Percentiles rank a stretch among this genome's conserved stretches.
Evolutionary conservation across 1,140 invertebrate genomes (phyloP).

Genomic region (Ladona fulva): DNA sequence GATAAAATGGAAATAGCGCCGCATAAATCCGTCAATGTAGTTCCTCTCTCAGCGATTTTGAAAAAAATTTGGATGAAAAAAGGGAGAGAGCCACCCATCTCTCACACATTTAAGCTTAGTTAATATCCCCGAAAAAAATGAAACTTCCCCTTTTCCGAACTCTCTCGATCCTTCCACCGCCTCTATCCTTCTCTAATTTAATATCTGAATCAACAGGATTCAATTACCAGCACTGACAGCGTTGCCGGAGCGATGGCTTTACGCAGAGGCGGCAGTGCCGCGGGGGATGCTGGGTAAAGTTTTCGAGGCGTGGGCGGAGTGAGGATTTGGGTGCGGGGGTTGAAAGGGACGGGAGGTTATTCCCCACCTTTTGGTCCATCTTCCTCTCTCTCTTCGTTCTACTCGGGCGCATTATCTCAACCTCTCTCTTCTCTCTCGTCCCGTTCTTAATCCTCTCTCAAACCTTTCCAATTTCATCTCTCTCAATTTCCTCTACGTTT

Average conservation of each 20-base stretch:
- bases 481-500: no score
- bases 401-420: no score
- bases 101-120: not conserved
- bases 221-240: slow-evolving; percentile 14
- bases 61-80: no score
- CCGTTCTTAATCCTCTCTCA: no score
- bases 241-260: slow-evolving; percentile 8
- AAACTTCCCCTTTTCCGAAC: not conserved
- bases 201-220: slow-evolving; percentile 18
- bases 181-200: slow-evolving; percentile 14
- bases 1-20: no score
- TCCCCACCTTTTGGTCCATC: no score
- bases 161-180: not conserved
- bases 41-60: no score
- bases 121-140: slow-evolving; percentile 5
- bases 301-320: not conserved
- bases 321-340: not conserved
- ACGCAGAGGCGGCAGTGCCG: not conserved
- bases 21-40: no score
- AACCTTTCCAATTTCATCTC: no score
- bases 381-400: no score
- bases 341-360: no score
- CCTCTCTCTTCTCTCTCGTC: no score
- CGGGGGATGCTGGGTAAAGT: not conserved
- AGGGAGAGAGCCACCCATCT: not conserved